Conservation (phyloP, 2,888 invertebrate genomes). For the Thera britannica region DNA sequence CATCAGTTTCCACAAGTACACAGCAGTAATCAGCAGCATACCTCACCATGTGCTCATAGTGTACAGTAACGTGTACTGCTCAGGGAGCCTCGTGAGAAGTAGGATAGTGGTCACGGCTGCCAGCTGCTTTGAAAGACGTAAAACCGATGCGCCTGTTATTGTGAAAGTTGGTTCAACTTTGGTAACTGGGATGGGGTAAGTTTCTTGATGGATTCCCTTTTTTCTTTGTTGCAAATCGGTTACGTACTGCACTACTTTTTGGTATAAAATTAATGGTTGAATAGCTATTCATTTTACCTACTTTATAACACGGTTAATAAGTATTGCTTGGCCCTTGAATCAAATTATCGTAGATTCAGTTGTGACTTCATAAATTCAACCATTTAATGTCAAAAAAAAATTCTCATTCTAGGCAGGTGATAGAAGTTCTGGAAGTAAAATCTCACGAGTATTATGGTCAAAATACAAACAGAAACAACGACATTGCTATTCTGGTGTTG, state of each 20-base stretch:
- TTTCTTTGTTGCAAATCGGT: neutral
- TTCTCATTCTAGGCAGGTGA: constrained; percentile 55
- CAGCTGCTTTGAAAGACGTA: constrained; percentile 57
- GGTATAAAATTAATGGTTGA: neutral
- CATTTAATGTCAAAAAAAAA: neutral
- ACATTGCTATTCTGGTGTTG: constrained; percentile 67
- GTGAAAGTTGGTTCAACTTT: constrained; percentile 64
- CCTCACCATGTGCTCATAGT: constrained; percentile 68
- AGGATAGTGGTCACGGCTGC: constrained; percentile 65
- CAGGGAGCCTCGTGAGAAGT: constrained; percentile 65
- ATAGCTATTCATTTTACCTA: too few relatives aligned
- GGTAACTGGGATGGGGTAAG: constrained; percentile 57
- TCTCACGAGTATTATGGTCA: constrained; percentile 67
- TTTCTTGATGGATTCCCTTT: neutral
- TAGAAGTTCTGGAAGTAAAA: constrained; percentile 61
- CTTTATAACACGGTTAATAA: too few relatives aligned
- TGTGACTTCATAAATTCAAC: neutral
- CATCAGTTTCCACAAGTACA: constrained; percentile 34
- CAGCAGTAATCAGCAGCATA: constrained; percentile 40
- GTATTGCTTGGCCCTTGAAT: too few relatives aligned
- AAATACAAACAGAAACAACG: constrained; percentile 60
- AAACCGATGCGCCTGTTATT: constrained; percentile 39
- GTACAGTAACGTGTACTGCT: constrained; percentile 63
- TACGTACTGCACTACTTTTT: neutral
- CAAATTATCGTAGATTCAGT: neutral